Conservation (phyloP, 2,888 invertebrate species). For the Stenodera caucasica region DNA sequence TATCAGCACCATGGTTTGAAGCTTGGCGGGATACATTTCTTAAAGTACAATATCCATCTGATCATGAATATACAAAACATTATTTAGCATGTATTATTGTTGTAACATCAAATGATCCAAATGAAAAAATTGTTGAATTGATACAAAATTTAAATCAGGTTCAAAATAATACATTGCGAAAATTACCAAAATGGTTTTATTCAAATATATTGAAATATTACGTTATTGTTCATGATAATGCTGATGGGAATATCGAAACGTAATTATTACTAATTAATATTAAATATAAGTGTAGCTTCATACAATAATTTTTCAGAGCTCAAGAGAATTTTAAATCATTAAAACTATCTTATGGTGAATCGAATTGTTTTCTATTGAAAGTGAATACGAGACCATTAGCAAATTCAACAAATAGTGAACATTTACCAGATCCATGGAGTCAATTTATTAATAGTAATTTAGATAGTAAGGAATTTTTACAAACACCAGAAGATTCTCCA, state of each 20-base stretch:
- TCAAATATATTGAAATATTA: conserved; percentile 84
- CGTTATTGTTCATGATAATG: conserved; percentile 84
- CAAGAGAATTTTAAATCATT: conserved; percentile 81
- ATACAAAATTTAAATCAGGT: conserved; percentile 80
- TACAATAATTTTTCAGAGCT: conserved; percentile 63
- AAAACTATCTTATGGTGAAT: conserved; percentile 83
- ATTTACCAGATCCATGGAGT: conserved; percentile 83
- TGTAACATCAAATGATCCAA: conserved; percentile 72
- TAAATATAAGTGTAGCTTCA: conserved; percentile 13
- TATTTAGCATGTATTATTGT: conserved; percentile 81
- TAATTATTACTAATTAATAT: conserved; percentile 55
- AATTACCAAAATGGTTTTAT: conserved; percentile 82
- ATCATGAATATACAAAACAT: conserved; percentile 95
- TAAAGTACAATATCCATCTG: conserved; percentile 83
- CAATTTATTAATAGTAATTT: conserved; percentile 67
- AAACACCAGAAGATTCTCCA: conserved; percentile 46
- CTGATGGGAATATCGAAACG: conserved; percentile 73
- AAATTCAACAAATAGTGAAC: conserved; percentile 57
- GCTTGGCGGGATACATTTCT: conserved; percentile 91
- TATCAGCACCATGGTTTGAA: conserved; percentile 91
- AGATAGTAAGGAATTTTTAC: conserved; percentile 40
- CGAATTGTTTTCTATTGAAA: conserved; percentile 85
- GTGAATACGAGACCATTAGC: conserved; percentile 79
- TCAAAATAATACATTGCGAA: conserved; percentile 73
- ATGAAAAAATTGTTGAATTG: conserved; percentile 80